These are phyloP conservation scores for Sogatella furcifera DNA, from an alignment of 1,140 invertebrate species.

Conservation along the genomic window DNA sequence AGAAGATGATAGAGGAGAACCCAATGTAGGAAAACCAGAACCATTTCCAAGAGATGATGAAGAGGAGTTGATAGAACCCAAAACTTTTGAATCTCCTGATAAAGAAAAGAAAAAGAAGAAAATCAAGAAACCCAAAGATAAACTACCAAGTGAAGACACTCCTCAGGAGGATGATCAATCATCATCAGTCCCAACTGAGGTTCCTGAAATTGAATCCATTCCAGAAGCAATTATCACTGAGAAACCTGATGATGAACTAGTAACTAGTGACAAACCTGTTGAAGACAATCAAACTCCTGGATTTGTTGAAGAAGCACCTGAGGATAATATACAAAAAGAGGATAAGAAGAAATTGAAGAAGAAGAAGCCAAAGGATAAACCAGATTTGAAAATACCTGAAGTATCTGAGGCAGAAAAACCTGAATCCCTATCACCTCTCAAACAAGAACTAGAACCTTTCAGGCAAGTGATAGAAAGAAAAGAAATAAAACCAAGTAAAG, in stretches of 20 bases:
- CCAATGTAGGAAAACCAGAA: constrained; percentile 16
- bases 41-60: constrained; percentile 12
- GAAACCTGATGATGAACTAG: too few relatives aligned
- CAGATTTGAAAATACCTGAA: not conserved
- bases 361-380: constrained; percentile 15
- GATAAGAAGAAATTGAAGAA: constrained; percentile 21
- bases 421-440: not conserved
- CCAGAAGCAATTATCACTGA: not conserved
- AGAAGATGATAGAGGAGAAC: constrained; percentile 11
- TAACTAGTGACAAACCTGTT: not conserved
- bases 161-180: not conserved
- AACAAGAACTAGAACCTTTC: constrained; percentile 3
- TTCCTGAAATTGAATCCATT: not conserved
- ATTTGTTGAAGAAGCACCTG: constrained; percentile 23
- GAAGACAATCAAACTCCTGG: constrained; percentile 21
- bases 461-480: constrained; percentile 29
- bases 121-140: constrained; percentile 6
- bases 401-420: not conserved
- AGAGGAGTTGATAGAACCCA: constrained; percentile 15
- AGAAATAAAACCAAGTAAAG: constrained; percentile 35
- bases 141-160: not conserved
- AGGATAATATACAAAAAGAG: constrained; percentile 32
- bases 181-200: not conserved
- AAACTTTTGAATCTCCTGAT: constrained; percentile 8
- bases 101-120: constrained; percentile 11